phyloP scores from a whole-genome alignment of 1,140 invertebrate genomes.

The Geopemphigus sp. region DNA sequence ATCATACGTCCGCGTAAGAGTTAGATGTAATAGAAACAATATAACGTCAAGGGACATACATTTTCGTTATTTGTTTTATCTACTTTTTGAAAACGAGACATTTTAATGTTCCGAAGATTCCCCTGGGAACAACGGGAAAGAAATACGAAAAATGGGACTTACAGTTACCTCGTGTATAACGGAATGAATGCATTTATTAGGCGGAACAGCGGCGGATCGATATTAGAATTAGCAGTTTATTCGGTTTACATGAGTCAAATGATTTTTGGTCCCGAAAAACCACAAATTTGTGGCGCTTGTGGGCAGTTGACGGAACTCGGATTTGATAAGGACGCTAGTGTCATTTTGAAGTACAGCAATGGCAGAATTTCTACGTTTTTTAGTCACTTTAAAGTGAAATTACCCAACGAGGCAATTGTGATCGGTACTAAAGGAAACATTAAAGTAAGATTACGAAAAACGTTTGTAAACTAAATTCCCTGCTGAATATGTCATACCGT shows the following conservation, averaged over 20 bases:
- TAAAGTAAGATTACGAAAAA: slow-evolving; percentile 56
- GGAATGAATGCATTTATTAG: slow-evolving; percentile 61
- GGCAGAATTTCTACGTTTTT: slow-evolving; percentile 65
- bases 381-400: slow-evolving; percentile 58
- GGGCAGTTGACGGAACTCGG: slow-evolving; percentile 69
- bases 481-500: neutral
- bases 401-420: slow-evolving; percentile 67
- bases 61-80: no score
- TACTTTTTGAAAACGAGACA: no score
- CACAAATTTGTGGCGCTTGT: slow-evolving; percentile 61
- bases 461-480: neutral
- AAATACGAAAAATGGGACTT: no score
- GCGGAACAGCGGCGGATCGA: slow-evolving; percentile 76
- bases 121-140: no score
- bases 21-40: no score
- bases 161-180: no score
- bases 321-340: slow-evolving; percentile 66
- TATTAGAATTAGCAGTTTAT: slow-evolving; percentile 60
- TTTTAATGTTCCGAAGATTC: no score
- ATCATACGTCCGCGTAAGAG: no score
- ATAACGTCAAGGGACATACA: no score
- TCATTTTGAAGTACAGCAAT: slow-evolving; percentile 64
- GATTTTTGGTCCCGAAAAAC: slow-evolving; percentile 66
- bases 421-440: slow-evolving; percentile 69
- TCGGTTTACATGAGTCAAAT: slow-evolving; percentile 75